A percentile compares a stretch with the other conserved stretches of the same genome.
Evolutionary conservation across 2,888 invertebrate species (phyloP).

Genomic region (Nemotelus nigrinus): DNA sequence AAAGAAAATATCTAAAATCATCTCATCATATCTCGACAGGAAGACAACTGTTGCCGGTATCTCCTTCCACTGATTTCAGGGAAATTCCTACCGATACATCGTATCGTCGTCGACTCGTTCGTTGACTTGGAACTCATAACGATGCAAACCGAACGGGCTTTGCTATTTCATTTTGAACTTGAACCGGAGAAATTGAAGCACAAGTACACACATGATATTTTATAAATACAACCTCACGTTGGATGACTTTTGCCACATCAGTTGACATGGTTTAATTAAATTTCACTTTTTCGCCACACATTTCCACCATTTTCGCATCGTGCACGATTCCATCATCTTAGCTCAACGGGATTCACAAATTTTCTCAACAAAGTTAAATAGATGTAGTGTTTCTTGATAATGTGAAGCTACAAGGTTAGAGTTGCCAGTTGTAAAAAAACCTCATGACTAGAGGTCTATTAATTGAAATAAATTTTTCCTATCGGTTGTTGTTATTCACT

Average conservation of each 20-base stretch:
- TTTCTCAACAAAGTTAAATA: not conserved
- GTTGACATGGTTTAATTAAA: constrained; percentile 56
- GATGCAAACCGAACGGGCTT: not conserved
- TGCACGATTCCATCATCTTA: constrained; percentile 27
- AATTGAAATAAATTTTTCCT: no score
- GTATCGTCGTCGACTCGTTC: not conserved
- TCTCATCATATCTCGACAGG: constrained; percentile 47
- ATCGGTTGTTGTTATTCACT: no score
- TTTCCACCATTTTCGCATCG: constrained; percentile 20
- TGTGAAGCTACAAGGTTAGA: no score
- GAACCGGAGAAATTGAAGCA: constrained; percentile 29
- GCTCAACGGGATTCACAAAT: constrained; percentile 12
- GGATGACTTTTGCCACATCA: constrained; percentile 52
- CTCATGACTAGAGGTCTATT: no score
- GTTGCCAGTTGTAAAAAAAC: no score
- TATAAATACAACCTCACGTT: constrained; percentile 44
- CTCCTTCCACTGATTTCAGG: not conserved
- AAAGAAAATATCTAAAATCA: constrained; percentile 47
- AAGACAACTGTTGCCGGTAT: constrained; percentile 49
- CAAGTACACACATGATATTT: constrained; percentile 31
- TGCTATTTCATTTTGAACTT: not conserved
- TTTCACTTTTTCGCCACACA: constrained; percentile 54
- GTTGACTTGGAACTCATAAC: not conserved
- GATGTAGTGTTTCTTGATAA: no score
- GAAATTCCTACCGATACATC: constrained; percentile 12